phyloP scores from a whole-genome alignment of 2,113 vertebrate species.

The Pluvialis apricaria region DNA sequence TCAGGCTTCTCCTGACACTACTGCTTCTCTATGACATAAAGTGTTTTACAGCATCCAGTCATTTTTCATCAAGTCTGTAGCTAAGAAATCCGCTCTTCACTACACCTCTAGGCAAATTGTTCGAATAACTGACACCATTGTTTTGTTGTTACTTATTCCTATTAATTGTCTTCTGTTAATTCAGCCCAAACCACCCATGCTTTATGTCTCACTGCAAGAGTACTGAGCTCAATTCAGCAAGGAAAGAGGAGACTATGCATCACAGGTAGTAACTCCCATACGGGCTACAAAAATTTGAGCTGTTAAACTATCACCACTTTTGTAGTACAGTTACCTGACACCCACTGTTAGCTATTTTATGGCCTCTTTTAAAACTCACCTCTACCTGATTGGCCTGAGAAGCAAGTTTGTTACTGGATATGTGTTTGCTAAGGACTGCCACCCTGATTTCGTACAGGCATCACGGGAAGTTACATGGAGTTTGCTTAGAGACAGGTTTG shows the following conservation, averaged over 20 bases:
- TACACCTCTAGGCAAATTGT: background rate
- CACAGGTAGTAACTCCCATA: background rate
- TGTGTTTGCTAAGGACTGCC: background rate
- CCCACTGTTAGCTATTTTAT: background rate
- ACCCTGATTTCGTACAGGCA: background rate
- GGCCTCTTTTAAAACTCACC: background rate
- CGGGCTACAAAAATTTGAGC: background rate
- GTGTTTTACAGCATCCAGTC: background rate
- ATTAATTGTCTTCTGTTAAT: background rate
- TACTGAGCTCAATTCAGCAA: background rate
- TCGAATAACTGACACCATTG: background rate
- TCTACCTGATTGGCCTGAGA: background rate
- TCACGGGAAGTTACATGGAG: background rate
- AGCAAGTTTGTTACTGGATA: background rate
- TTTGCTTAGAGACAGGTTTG: background rate
- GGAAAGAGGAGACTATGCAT: background rate
- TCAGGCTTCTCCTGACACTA: background rate
- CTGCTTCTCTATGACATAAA: background rate
- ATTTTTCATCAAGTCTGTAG: background rate
- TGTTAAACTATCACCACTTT: background rate
- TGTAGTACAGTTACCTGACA: background rate
- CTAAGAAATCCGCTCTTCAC: background rate
- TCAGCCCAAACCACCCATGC: background rate
- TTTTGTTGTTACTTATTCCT: background rate
- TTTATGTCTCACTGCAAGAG: background rate